Evolutionary conservation across 30 jellyfish, hydroid and myxozoan genomes (phyloP), one percentile per base, ranked within the genome.

Genomic region (Cassiopea xamachana): DNA sequence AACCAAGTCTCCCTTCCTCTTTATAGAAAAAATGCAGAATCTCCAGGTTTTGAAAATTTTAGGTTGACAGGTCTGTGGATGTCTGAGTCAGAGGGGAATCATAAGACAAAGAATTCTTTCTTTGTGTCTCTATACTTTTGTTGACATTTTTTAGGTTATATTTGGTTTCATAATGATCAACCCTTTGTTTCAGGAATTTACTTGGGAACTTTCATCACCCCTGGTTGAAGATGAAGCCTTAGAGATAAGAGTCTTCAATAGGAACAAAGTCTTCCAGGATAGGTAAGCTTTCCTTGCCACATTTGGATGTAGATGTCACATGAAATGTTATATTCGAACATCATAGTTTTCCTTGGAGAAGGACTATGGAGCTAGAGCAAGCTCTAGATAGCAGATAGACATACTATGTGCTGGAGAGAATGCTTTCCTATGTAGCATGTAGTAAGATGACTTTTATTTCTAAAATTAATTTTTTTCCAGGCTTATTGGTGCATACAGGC

Each of bases 251-350:
- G 27, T 96, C 55, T 96, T 89, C 93, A 96, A 96, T 91, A 77
- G 97, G 69, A 96, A 96, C 87, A 96, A 96, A 79, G 93, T 96
- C 12, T 96, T 96, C 84, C 99, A 92, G 60, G 99, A 96, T 86
- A 92, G 99, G 99, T 90, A 88, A 47, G 79, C 71, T 73, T 71
- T 1, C 75, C 64, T 55, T 55, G 4, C 68, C 60, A 49, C 9
- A 3, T 72, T 73, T 18, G 27, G 18, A 39, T 83, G 89, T n/a
- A 9, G 19, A 46, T 48, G 46, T 77, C 13, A 46, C 15, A 55
- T 55, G 64, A 55, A 55, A 18, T n/a, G 14, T 61, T 14, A 61
- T 61, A 61, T 61, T 61, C n/a, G 14, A 43, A 6, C 79, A 69
- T n/a, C 48, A 44, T 69, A n/a, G 7, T n/a, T 61, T 61, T 14